Evolutionary conservation across 2,888 invertebrate species (phyloP).

Genomic region (Ophion slaviceki): DNA sequence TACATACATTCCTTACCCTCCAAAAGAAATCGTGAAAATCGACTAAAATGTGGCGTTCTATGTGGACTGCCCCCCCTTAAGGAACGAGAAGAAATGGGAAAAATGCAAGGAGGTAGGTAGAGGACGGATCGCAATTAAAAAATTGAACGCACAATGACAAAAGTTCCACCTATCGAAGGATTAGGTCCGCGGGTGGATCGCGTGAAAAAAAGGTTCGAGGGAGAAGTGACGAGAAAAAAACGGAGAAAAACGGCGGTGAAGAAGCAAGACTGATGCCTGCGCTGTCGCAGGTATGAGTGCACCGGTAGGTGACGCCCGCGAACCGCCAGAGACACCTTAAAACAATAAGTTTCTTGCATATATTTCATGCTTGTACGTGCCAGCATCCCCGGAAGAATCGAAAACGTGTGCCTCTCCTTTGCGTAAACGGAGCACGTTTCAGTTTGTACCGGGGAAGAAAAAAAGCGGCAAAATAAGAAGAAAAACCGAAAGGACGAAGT

Average conservation of each 20-base stretch:
- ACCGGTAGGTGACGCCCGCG: constrained; percentile 48
- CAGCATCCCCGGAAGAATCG: constrained; percentile 56
- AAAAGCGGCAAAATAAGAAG: constrained; percentile 47
- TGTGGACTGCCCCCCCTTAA: background rate
- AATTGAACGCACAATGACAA: background rate
- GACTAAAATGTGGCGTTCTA: too few relatives aligned
- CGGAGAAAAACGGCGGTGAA: background rate
- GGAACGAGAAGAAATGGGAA: background rate
- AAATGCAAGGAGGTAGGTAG: background rate
- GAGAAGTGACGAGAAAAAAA: background rate
- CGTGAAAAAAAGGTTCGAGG: background rate
- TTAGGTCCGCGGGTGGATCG: background rate
- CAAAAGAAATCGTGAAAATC: too few relatives aligned
- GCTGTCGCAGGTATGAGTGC: constrained; percentile 41
- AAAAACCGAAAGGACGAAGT: constrained; percentile 31
- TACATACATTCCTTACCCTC: too few relatives aligned
- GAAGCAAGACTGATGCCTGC: constrained; percentile 45
- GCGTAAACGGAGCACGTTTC: constrained; percentile 63
- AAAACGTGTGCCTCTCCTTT: constrained; percentile 51
- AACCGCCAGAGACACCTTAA: constrained; percentile 49
- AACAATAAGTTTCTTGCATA: constrained; percentile 66
- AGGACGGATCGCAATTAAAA: background rate
- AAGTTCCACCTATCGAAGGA: background rate
- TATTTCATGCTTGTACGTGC: constrained; percentile 63
- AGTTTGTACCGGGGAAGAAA: constrained; percentile 52